These are phyloP conservation scores for Xanthia togata DNA, from an alignment of 2,888 invertebrate genomes.

Conservation along the genomic window DNA sequence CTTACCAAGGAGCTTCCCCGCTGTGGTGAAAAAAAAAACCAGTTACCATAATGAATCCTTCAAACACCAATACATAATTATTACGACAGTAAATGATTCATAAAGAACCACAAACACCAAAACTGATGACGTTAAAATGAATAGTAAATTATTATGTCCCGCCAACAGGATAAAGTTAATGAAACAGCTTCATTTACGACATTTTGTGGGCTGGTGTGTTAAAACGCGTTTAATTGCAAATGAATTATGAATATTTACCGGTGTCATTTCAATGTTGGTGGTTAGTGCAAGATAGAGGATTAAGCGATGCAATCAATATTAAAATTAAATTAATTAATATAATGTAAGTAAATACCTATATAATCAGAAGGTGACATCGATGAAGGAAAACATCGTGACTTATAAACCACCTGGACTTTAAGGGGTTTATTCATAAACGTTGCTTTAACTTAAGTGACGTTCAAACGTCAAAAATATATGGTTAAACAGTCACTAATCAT, in stretches of 20 bases:
- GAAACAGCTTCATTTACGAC: slow-evolving; percentile 64
- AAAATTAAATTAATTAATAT: not conserved
- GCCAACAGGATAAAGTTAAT: slow-evolving; percentile 62
- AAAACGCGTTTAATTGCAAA: slow-evolving; percentile 81
- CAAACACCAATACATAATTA: not conserved
- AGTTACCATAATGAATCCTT: not conserved
- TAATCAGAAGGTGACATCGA: not conserved
- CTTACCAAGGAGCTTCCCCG: too few species aligned
- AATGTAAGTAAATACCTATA: not conserved
- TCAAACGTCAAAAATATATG: too few species aligned
- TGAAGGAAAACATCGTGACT: not conserved
- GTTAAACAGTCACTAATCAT: too few species aligned
- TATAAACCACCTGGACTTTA: not conserved
- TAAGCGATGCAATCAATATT: slow-evolving; percentile 27
- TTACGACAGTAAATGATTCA: slow-evolving; percentile 24
- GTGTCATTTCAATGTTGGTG: slow-evolving; percentile 76
- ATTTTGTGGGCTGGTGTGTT: slow-evolving; percentile 54
- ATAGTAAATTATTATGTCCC: slow-evolving; percentile 62
- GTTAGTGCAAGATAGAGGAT: slow-evolving; percentile 50
- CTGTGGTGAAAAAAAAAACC: too few species aligned
- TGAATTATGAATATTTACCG: slow-evolving; percentile 85
- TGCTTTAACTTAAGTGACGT: too few species aligned
- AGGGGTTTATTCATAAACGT: too few species aligned
- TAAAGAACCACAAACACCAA: slow-evolving; percentile 25
- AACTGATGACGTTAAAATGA: slow-evolving; percentile 52